Evolutionary conservation across 35 echinoderm and acorn worm species (phyloP), one percentile per base, ranked within the genome.

Genomic region (Ophioderma brevispina): DNA sequence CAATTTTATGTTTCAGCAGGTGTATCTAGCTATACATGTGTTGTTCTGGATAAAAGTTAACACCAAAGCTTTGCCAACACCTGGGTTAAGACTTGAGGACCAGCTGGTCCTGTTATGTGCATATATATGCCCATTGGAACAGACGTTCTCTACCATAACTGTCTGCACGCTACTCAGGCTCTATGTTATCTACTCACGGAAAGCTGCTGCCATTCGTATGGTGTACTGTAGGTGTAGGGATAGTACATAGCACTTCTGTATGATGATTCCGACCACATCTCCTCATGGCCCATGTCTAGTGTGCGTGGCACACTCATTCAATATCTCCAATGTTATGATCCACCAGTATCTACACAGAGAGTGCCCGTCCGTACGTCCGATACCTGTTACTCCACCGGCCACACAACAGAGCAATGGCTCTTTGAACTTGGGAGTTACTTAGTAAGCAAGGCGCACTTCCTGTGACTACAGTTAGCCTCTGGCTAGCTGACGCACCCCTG

Each of bases 211-310:
- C 59, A 70, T 30, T 70, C 59, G 59, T 70, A 70, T 30, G 59
- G 17, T 4, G 59, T 25, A 30, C 59, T 70, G 28, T 70, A 70
- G 10, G 59, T 8, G n/a, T 70, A 70, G 3, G 59, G 59, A 70
- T 70, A 70, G n/a, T 70, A 70, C 59, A 70, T 70, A 25, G 59
- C 59, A 70, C 59, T 70, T 70, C 59, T 6, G 59, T 70, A 70
- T 25, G 59, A 70, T 30, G 59, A 6, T 70, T 70, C 59, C 6
- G 59, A 70, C 59, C 59, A 70, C 59, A 70, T 70, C 28, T 70
- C 59, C n/a, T 70, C 59, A 3, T 70, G 59, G 4, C 59, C 59
- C 59, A 70, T 70, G 6, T 70, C 59, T 70, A 70, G 28, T 2
- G 5, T 15, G 23, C 59, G 59, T 70, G 59, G 59, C 15, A 18